These are phyloP conservation scores for Callyntrura sp. DNA, from an alignment of 2,888 invertebrate genomes.

Conservation along the genomic window DNA sequence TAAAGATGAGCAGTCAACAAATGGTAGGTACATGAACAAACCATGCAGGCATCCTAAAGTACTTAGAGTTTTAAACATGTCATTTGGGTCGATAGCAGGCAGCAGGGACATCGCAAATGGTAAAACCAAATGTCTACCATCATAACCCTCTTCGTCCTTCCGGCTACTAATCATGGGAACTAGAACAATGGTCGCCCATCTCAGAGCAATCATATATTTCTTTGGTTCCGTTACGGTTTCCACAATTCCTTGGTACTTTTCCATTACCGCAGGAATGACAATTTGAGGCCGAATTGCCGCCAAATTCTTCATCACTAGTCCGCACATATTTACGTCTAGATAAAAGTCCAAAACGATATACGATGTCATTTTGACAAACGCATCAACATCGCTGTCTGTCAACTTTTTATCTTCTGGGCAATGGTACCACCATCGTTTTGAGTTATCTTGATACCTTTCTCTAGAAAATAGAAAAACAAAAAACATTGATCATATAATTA, in stretches of 20 bases:
- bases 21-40: slow-evolving; percentile 91
- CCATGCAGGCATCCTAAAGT: slow-evolving; percentile 93
- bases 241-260: slow-evolving; percentile 87
- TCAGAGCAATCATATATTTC: slow-evolving; percentile 90
- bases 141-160: slow-evolving; percentile 86
- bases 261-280: slow-evolving; percentile 93
- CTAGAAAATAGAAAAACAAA: slow-evolving; percentile 84
- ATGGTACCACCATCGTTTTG: slow-evolving; percentile 89
- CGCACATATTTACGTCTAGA: slow-evolving; percentile 81
- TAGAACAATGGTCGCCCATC: slow-evolving; percentile 90
- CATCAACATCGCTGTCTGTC: slow-evolving; percentile 92
- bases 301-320: slow-evolving; percentile 88
- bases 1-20: slow-evolving; percentile 94
- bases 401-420: slow-evolving; percentile 90
- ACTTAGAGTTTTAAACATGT: slow-evolving; percentile 88
- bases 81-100: slow-evolving; percentile 90
- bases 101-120: slow-evolving; percentile 92
- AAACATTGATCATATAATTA: too few relatives aligned
- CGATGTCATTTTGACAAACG: slow-evolving; percentile 89
- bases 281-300: slow-evolving; percentile 92
- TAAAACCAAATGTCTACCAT: slow-evolving; percentile 93
- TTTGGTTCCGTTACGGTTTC: slow-evolving; percentile 96
- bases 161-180: slow-evolving; percentile 88
- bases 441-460: slow-evolving; percentile 88
- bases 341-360: slow-evolving; percentile 83